Evolutionary conservation across 92 coral and sea anemone species (phyloP).

Genomic region (Zoanthus solanderi): DNA sequence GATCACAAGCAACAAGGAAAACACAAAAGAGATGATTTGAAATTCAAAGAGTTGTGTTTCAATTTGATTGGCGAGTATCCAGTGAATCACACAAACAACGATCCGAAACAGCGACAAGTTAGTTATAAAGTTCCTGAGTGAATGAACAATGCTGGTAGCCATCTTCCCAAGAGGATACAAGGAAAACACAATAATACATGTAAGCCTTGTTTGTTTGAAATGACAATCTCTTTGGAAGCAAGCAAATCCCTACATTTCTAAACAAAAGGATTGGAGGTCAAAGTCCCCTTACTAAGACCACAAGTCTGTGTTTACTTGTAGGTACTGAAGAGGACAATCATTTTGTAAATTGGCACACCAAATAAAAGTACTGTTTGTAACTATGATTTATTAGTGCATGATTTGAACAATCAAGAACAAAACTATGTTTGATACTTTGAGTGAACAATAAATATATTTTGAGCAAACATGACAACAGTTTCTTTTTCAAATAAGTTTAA

Average conservation of each 20-base stretch:
- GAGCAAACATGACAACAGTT: no score
- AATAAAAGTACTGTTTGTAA: no score
- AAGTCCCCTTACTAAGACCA: not conserved
- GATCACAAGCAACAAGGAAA: constrained; percentile 5
- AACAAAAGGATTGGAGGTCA: not conserved
- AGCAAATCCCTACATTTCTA: not conserved
- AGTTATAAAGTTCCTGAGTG: not conserved
- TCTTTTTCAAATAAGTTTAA: no score
- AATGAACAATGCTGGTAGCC: constrained; percentile 25
- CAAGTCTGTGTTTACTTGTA: not conserved
- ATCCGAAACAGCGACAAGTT: not conserved
- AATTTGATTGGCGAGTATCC: not conserved
- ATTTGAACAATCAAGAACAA: no score
- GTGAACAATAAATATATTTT: no score
- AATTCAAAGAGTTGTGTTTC: not conserved
- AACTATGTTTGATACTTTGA: no score
- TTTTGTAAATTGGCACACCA: no score
- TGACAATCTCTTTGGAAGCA: not conserved
- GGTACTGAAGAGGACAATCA: no score
- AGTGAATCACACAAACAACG: constrained; percentile 16
- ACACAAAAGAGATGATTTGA: not conserved
- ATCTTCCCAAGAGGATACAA: not conserved
- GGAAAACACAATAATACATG: constrained; percentile 7
- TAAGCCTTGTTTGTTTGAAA: constrained; percentile 1
- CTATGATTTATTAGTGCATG: no score